phyloP scores from a whole-genome alignment of 2,888 invertebrate species.

The Salpingus planirostris region DNA sequence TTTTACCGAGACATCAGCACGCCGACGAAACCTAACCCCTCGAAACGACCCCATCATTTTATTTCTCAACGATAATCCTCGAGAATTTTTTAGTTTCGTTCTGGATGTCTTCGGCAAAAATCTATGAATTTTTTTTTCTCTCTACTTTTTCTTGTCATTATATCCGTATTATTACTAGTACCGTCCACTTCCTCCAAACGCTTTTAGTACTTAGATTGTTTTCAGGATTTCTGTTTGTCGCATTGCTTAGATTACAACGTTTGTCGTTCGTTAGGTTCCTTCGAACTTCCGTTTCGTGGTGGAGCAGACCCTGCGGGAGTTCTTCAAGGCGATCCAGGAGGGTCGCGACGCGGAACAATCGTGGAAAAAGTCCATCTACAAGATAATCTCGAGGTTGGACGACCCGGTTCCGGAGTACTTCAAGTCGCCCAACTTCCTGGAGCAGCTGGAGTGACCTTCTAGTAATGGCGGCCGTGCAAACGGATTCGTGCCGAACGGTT shows the following conservation, averaged over 20 bases:
- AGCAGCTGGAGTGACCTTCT: slow-evolving; percentile 80
- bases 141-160: too few relatives aligned
- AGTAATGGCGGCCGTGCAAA: slow-evolving; percentile 18
- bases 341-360: slow-evolving; percentile 98
- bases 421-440: slow-evolving; percentile 98
- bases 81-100: slow-evolving; percentile 3
- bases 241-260: too few relatives aligned
- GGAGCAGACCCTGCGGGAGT: slow-evolving; percentile 95
- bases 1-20: slow-evolving; percentile 4
- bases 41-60: slow-evolving; percentile 4
- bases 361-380: slow-evolving; percentile 99
- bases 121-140: slow-evolving; percentile 8
- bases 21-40: not conserved
- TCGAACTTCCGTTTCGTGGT: slow-evolving; percentile 94
- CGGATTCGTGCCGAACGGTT: slow-evolving; percentile 21
- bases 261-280: too few relatives aligned
- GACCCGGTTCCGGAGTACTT: slow-evolving; percentile 99
- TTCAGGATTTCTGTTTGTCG: not conserved
- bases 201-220: not conserved
- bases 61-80: not conserved
- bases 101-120: slow-evolving; percentile 19
- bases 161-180: not conserved
- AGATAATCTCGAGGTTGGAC: slow-evolving; percentile 97
- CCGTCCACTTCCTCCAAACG: not conserved
- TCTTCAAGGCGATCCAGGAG: slow-evolving; percentile 95